Base-by-base conservation (phyloP, 2,888 invertebrate species). In the Corythucha ciliata region DNA sequence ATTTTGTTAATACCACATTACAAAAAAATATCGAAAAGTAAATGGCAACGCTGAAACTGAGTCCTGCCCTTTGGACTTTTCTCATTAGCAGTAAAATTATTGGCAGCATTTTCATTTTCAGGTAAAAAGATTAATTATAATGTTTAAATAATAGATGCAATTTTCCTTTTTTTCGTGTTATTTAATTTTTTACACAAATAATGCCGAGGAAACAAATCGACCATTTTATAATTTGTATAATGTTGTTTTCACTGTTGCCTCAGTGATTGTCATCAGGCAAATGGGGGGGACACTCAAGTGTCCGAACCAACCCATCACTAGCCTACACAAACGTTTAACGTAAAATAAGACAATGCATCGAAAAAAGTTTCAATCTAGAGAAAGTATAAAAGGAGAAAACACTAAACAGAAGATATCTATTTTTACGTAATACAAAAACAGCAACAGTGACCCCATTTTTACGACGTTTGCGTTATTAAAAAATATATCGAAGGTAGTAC, bases 181-280 rank as follows among this genome's bases (percentile, higher is more conserved):
- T 10, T n/a, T n/a, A n/a, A n/a, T n/a, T n/a, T n/a, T n/a, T n/a
- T n/a, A n/a, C n/a, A n/a, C n/a, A n/a, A 29, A 10, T 29, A 4
- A 10, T 34, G 36, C 18, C 47, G 34, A 33, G 47, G n/a, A n/a
- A n/a, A 48, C 20, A 40, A 6, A 41, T 27, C 48, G 48, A 48
- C 27, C 29, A 27, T 41, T 44, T 36, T 44, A 12, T 24, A 10
- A 10, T 29, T 29, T 29, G 29, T 10, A 10, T 29, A 12, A 29
- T 29, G 4, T 36, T 18, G 20, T 29, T 49, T 53, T 58, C 55
- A 59, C 61, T 61, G 61, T 60, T 60, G 61, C 61, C n/a, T 54
- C 58, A 55, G 53, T 63, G 63, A 63, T 63, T 63, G 63, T 63
- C 63, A 55, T 56, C 56, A 51, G 63, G 62, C 63, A 62, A 61